phyloP scores from a whole-genome alignment of 37 sponge, comb jelly and placozoan species.

The Corticium candelabrum region DNA sequence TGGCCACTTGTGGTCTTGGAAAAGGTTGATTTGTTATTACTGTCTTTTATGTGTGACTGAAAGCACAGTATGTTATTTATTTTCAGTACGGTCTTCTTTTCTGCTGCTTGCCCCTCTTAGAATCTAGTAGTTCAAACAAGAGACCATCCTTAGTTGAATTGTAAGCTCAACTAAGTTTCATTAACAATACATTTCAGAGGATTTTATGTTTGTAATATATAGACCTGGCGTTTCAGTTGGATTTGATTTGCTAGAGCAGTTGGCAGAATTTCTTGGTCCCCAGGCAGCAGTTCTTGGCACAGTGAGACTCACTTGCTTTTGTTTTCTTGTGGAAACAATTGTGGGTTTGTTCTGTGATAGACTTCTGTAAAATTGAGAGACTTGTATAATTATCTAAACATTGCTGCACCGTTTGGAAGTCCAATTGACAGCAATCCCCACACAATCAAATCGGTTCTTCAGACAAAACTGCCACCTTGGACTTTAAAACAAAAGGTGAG shows the following conservation, averaged over 20 bases:
- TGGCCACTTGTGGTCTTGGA: slow-evolving; percentile 76
- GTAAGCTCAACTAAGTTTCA: slow-evolving; percentile 29
- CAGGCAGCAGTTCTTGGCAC: not conserved
- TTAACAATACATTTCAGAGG: no score
- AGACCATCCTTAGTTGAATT: slow-evolving; percentile 44
- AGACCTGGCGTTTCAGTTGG: slow-evolving; percentile 58
- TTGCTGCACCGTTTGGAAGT: slow-evolving; percentile 54
- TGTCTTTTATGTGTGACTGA: not conserved
- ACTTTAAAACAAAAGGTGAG: not conserved
- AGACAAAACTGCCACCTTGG: not conserved
- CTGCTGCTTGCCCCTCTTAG: slow-evolving; percentile 48
- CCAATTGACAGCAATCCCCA: slow-evolving; percentile 29
- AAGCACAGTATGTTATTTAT: not conserved
- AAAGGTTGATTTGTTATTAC: slow-evolving; percentile 23
- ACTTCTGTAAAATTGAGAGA: not conserved
- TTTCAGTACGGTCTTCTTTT: slow-evolving; percentile 48
- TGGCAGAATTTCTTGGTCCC: slow-evolving; percentile 44
- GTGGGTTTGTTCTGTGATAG: not conserved
- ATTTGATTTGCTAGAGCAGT: slow-evolving; percentile 44
- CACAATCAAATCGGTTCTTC: slow-evolving; percentile 7
- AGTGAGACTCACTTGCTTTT: not conserved
- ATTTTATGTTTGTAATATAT: no score
- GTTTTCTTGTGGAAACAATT: not conserved
- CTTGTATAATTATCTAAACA: slow-evolving; percentile 42
- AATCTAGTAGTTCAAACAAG: slow-evolving; percentile 12